phyloP scores from a whole-genome alignment of 2,797 vertebrate genomes.

The Ctenopoma kingsleyae region DNA sequence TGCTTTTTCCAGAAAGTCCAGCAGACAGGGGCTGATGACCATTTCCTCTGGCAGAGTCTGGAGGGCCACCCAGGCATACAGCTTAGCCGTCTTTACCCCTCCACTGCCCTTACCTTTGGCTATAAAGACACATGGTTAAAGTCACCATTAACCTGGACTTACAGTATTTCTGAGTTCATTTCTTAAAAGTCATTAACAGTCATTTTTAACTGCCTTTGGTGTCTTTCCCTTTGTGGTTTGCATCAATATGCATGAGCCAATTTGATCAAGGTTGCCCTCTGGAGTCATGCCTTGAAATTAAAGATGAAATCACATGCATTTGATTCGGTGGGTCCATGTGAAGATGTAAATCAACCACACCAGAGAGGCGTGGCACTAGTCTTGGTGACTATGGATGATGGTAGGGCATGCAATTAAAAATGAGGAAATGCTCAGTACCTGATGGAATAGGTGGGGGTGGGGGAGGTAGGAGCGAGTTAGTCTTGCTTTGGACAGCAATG shows the following conservation, averaged over 20 bases:
- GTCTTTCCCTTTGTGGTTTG: slow-evolving; percentile 4
- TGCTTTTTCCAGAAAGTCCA: slow-evolving; percentile 98
- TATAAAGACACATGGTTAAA: slow-evolving; percentile 68
- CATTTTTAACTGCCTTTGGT: background rate
- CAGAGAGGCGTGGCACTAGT: slow-evolving; percentile 9
- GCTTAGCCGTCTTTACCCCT: slow-evolving; percentile 95
- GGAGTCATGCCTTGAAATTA: slow-evolving; percentile 26
- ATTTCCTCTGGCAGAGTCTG: slow-evolving; percentile 98
- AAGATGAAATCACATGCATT: slow-evolving; percentile 47
- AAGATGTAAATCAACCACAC: slow-evolving; percentile 23
- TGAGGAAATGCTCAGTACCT: slow-evolving; percentile 88
- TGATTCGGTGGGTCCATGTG: slow-evolving; percentile 11
- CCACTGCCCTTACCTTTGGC: slow-evolving; percentile 95
- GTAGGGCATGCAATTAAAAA: slow-evolving; percentile 70
- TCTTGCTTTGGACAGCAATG: slow-evolving; percentile 91
- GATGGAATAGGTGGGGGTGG: slow-evolving; percentile 95
- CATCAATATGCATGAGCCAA: slow-evolving; percentile 49
- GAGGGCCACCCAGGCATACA: slow-evolving; percentile 98
- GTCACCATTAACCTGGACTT: background rate
- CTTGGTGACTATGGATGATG: slow-evolving; percentile 36
- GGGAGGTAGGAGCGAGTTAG: slow-evolving; percentile 96
- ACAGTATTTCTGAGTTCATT: background rate
- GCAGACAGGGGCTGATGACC: slow-evolving; percentile 97
- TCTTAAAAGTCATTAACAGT: slow-evolving; percentile 8
- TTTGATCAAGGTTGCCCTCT: slow-evolving; percentile 50